Percentiles rank a stretch among this genome's conserved stretches.
phyloP scores from a whole-genome alignment of 2,888 invertebrate species.

The Coenonympha arcania region DNA sequence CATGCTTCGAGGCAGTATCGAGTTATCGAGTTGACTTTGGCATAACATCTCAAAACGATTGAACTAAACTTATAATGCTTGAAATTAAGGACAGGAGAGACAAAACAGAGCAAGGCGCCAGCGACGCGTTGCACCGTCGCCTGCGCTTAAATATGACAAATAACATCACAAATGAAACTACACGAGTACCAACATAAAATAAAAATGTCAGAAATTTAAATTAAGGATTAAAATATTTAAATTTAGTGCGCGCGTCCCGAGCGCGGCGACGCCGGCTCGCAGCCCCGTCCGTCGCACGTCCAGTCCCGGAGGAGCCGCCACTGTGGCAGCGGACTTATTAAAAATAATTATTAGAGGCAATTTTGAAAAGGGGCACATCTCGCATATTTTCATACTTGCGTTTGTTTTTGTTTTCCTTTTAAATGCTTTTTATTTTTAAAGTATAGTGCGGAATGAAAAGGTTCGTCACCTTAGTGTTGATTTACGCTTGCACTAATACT shows the following conservation, averaged over 20 bases:
- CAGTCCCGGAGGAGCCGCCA: slow-evolving; percentile 23
- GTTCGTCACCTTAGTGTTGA: too few relatives aligned
- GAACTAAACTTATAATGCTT: too few relatives aligned
- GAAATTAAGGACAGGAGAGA: not conserved
- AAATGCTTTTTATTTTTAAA: too few relatives aligned
- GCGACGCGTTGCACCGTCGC: slow-evolving; percentile 53
- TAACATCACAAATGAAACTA: slow-evolving; percentile 73
- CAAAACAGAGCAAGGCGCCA: slow-evolving; percentile 50
- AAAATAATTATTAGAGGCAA: too few relatives aligned
- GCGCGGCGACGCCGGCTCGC: slow-evolving; percentile 35
- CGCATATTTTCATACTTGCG: too few relatives aligned
- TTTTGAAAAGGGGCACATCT: too few relatives aligned
- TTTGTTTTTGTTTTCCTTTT: too few relatives aligned
- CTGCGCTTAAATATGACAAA: slow-evolving; percentile 71
- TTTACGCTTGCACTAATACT: too few relatives aligned
- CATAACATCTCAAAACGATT: too few relatives aligned
- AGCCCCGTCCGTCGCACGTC: slow-evolving; percentile 34
- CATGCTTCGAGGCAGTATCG: too few relatives aligned
- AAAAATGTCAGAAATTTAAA: slow-evolving; percentile 76
- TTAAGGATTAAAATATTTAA: slow-evolving; percentile 75
- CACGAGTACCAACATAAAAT: slow-evolving; percentile 74
- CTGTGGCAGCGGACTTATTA: slow-evolving; percentile 41
- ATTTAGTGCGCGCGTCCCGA: slow-evolving; percentile 71
- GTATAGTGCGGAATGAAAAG: too few relatives aligned
- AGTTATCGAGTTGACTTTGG: too few relatives aligned